A percentile compares a stretch with the other conserved stretches of the same genome.
phyloP scores from a whole-genome alignment of 2,797 vertebrate genomes.

The Sebastes miniatus region DNA sequence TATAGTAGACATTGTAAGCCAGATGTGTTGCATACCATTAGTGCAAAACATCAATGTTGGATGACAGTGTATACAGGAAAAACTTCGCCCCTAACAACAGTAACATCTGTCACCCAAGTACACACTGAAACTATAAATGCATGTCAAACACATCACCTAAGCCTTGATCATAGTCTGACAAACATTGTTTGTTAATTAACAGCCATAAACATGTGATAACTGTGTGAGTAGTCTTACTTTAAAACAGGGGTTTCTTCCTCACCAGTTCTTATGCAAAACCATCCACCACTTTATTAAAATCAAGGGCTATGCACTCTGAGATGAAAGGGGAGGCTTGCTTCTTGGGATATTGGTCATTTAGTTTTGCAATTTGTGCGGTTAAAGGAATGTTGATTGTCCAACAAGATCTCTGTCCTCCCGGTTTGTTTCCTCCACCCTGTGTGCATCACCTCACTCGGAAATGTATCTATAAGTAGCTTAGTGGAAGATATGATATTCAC shows the following conservation, averaged over 20 bases:
- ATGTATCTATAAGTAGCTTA: not conserved
- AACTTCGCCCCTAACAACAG: not conserved
- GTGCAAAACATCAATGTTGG: not conserved
- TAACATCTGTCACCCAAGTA: not conserved
- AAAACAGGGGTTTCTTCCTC: not conserved
- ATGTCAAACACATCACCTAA: not conserved
- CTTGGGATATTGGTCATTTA: not conserved
- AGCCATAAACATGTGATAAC: not conserved
- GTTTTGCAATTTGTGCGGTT: not conserved
- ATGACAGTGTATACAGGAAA: not conserved
- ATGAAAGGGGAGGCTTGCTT: not conserved
- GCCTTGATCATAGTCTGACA: not conserved
- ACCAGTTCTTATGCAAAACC: not conserved
- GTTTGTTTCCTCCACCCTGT: not conserved
- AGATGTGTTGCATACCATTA: not conserved
- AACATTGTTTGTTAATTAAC: not conserved
- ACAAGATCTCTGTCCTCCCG: not conserved
- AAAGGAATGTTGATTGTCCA: not conserved
- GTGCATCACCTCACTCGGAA: not conserved
- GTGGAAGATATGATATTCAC: no score
- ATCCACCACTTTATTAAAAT: not conserved
- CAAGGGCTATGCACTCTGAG: not conserved
- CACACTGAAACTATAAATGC: not conserved
- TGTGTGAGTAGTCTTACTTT: not conserved
- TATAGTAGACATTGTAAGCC: not conserved